Base-by-base conservation (phyloP, 2,888 invertebrate species). In the Hemaris fuciformis region DNA sequence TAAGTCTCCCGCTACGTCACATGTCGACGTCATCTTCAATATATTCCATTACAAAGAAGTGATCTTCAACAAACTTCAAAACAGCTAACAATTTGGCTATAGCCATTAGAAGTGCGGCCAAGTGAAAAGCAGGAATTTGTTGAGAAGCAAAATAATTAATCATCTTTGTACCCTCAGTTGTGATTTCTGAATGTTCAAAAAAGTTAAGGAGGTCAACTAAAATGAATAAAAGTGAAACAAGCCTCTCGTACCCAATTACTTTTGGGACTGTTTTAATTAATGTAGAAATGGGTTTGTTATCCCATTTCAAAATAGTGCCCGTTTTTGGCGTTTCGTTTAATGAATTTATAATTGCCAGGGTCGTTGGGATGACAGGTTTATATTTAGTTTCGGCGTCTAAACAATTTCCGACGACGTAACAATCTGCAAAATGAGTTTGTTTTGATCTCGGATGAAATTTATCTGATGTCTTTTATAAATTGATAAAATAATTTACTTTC, bases 121-220 rank as follows among this genome's bases (percentile, higher is more conserved):
- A 45, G 41, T 22, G 34, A 22, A 59, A 38, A 59, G 46, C 34
- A 22, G n/a, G 23, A 46, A 38, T 38, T 34, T 22, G 22, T 46
- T 46, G 46, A 23, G 15, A 27, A 53, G 18, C 7, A 34, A 38
- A 22, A 15, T 46, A 46, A 59, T 59, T 59, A 59, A 59, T 59
- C 59, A 59, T 46, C 42, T 23, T 25, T 46, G 59, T 23, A 31
- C 23, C 27, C 31, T 59, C 25, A 7, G 31, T 22, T 3, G 53
- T 10, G 53, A 53, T 53, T 53, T 59, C 7, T 10, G n/a, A 38
- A 46, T 46, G 23, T 59, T 46, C 34, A 34, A 45, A 22, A 15
- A 22, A 8, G 22, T 8, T 46, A 59, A 46, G 5, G 23, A 13
- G 57, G 61, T 45, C 31, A 60, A 3, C 25, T 13, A 45, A 59